A percentile compares a stretch with the other conserved stretches of the same genome.
Conservation (phyloP, 1,140 invertebrate genomes). For the Camponotus vicinus region DNA sequence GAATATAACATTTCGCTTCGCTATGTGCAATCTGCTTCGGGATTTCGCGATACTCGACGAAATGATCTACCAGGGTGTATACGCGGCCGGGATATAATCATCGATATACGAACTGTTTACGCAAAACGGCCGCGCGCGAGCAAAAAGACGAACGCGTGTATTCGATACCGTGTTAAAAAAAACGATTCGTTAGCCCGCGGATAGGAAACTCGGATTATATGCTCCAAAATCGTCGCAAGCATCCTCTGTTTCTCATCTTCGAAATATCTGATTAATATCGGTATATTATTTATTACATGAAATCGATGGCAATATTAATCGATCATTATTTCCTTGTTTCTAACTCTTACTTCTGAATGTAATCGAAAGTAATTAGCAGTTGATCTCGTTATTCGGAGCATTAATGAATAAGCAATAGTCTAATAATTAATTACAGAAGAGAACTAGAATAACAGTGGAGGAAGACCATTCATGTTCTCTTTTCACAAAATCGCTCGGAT, state of each 20-base stretch:
- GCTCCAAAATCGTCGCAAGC: not conserved
- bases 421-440: not conserved
- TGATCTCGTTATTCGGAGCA: not conserved
- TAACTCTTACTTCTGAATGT: not conserved
- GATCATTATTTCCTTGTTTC: not conserved
- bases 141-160: not conserved
- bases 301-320: too few species aligned
- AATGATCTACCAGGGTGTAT: constrained; percentile 36
- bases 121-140: not conserved
- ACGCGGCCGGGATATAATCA: constrained; percentile 47
- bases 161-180: constrained; percentile 2
- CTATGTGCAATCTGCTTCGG: constrained; percentile 26
- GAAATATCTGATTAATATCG: not conserved
- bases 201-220: not conserved
- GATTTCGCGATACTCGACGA: constrained; percentile 56
- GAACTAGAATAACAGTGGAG: not conserved
- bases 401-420: not conserved
- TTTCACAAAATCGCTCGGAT: not conserved
- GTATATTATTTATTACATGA: too few species aligned
- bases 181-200: not conserved
- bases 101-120: constrained; percentile 36
- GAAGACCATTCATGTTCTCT: not conserved
- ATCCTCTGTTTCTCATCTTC: not conserved
- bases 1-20: constrained; percentile 65
- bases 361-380: not conserved